Base-by-base conservation (phyloP, 2,113 vertebrate genomes). In the Chloropsis cyanopogon region DNA sequence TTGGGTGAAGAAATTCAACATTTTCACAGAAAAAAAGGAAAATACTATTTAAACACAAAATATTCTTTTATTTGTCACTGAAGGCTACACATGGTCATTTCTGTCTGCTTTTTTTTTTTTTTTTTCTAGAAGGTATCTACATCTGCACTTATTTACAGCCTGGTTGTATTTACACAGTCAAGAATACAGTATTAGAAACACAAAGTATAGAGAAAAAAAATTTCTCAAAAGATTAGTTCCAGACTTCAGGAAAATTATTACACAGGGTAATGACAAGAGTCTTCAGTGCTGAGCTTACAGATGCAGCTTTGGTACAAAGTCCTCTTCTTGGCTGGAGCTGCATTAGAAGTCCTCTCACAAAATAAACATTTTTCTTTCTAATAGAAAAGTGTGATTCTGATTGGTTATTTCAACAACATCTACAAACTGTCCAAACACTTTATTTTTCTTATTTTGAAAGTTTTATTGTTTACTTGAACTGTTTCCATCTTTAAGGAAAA, bases 91-190 rank as follows among this genome's bases (percentile, higher is more conserved):
- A 97, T 97, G 98, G 97, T 99, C 98, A 98, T 98, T 97, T 98
- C 98, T 98, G 98, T 98, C 98, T 97, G 80, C 41, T 85, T 96
- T 10, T 97, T 97, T 95, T 94, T 92, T 93, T 94, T 54, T 96
- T 91, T 98, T 97, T 98, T 88, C 99, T 99, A 99, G 98, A 99
- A 99, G 98, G 98, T 99, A 99, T 99, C 99, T 99, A 99, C 99
- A 99, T 98, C 98, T 99, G 99, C 98, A 98, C 97, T 98, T 98
- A 99, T 99, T 98, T 99, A 99, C 99, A 99, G 98, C 98, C 98
- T 98, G 96, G 96, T 97, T 97, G 97, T 99, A 99, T 99, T 98
- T 99, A 99, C 99, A 99, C 77, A 97, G 98, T 98, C 98, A 98
- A 98, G 98, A 99, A 98, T 99, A 98, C 97, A 99, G 98, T 98